These are phyloP conservation scores for Cyanoliseus patagonus DNA, from an alignment of 2,113 vertebrate species.

Conservation along the genomic window DNA sequence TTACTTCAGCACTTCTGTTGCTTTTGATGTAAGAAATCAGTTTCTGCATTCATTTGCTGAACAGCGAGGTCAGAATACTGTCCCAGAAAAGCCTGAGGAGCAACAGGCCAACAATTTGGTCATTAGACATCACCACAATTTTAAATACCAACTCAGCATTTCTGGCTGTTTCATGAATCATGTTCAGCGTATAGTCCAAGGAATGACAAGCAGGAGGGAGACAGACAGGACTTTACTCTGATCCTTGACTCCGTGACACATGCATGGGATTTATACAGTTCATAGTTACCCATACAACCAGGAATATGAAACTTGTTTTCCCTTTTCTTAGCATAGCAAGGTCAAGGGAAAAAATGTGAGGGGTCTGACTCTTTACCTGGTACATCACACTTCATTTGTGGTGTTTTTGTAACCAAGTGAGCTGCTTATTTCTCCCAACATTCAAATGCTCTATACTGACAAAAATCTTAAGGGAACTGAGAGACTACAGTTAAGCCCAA, in stretches of 20 bases:
- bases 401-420: accelerated
- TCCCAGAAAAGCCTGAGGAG: not conserved
- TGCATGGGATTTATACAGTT: not conserved
- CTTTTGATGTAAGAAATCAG: not conserved
- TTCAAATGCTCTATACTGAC: not conserved
- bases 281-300: not conserved
- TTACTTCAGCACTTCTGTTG: not conserved
- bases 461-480: not conserved
- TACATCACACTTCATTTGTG: not conserved
- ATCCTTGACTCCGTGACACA: accelerated
- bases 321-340: not conserved
- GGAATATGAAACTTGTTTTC: accelerated
- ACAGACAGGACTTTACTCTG: not conserved
- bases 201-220: not conserved
- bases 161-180: not conserved
- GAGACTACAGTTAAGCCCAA: not conserved
- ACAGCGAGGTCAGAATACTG: not conserved
- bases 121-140: not conserved
- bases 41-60: not conserved
- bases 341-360: not conserved
- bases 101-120: not conserved
- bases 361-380: not conserved
- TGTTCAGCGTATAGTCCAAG: not conserved
- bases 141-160: not conserved
- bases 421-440: not conserved